Percentiles rank a stretch among this genome's conserved stretches.
These are phyloP conservation scores for Tetragonula clypearis DNA, from an alignment of 1,140 invertebrate species.

Conservation along the genomic window DNA sequence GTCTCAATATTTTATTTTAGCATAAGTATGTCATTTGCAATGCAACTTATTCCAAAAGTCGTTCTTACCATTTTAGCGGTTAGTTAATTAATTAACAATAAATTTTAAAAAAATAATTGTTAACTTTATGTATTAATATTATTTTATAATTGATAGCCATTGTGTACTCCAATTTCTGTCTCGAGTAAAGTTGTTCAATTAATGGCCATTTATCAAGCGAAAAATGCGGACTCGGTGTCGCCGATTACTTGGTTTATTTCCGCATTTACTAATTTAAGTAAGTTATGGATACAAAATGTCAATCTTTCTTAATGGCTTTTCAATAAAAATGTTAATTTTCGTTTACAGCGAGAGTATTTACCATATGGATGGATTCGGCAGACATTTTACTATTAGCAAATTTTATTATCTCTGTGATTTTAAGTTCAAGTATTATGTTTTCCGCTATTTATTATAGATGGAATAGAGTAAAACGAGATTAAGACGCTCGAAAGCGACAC, in stretches of 20 bases:
- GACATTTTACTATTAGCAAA: conserved; percentile 80
- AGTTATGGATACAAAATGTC: conserved; percentile 69
- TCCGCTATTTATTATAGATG: conserved; percentile 76
- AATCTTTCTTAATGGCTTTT: background rate
- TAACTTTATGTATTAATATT: background rate
- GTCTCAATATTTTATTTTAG: conserved; percentile 80
- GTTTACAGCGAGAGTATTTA: conserved; percentile 81
- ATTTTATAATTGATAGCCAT: conserved; percentile 81
- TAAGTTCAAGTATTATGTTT: conserved; percentile 79
- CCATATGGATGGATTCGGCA: conserved; percentile 82
- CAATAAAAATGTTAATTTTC: conserved; percentile 11
- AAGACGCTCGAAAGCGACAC: conserved; percentile 12
- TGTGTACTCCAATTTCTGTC: conserved; percentile 87
- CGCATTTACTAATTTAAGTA: conserved; percentile 86
- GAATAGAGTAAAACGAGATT: conserved; percentile 65
- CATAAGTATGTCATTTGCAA: conserved; percentile 79
- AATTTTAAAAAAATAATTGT: background rate
- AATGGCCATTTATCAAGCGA: conserved; percentile 83
- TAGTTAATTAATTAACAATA: conserved; percentile 75
- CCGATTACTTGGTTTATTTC: conserved; percentile 87
- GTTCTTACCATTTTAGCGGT: conserved; percentile 84
- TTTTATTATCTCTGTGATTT: conserved; percentile 75
- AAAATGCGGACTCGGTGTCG: conserved; percentile 86
- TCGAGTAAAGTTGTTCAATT: conserved; percentile 87
- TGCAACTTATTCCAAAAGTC: conserved; percentile 82